Percentiles rank a stretch among this genome's conserved stretches.
phyloP scores from a whole-genome alignment of 2,113 vertebrate species.

The Epinephelus cyanopodus region DNA sequence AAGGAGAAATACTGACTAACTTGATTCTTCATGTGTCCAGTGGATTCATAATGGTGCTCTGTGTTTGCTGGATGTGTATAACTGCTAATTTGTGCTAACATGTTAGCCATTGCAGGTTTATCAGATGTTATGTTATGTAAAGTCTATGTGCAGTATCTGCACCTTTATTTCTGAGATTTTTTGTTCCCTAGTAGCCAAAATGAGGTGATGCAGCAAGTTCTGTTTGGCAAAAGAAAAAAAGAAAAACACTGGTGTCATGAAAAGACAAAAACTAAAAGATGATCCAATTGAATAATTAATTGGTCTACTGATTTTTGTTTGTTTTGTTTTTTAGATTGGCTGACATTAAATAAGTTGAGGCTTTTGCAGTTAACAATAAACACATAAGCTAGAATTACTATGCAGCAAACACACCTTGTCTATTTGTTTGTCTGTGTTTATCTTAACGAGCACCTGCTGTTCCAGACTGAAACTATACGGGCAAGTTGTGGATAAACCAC shows the following conservation, averaged over 20 bases:
- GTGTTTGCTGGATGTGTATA: not conserved
- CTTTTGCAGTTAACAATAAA: not conserved
- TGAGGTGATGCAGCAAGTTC: not conserved
- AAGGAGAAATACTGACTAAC: too few species aligned
- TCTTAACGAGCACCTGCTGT: too few species aligned
- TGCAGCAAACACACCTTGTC: not conserved
- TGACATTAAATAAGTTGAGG: not conserved
- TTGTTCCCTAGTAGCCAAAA: not conserved
- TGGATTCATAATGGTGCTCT: not conserved
- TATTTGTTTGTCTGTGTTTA: not conserved
- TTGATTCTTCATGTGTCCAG: not conserved
- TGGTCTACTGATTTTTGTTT: not conserved
- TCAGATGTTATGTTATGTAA: too few species aligned
- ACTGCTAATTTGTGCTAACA: too few species aligned
- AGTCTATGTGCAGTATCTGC: too few species aligned
- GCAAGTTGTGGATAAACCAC: not conserved
- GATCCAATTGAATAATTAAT: not conserved
- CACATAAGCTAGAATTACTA: too few species aligned
- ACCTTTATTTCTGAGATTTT: not conserved
- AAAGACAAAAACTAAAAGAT: not conserved
- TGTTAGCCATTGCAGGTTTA: not conserved
- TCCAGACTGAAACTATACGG: not conserved
- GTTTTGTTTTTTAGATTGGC: not conserved
- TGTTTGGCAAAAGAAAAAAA: not conserved
- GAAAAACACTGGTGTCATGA: not conserved